phyloP scores from a whole-genome alignment of 2,113 vertebrate genomes.

The Cephalopterus ornatus region DNA sequence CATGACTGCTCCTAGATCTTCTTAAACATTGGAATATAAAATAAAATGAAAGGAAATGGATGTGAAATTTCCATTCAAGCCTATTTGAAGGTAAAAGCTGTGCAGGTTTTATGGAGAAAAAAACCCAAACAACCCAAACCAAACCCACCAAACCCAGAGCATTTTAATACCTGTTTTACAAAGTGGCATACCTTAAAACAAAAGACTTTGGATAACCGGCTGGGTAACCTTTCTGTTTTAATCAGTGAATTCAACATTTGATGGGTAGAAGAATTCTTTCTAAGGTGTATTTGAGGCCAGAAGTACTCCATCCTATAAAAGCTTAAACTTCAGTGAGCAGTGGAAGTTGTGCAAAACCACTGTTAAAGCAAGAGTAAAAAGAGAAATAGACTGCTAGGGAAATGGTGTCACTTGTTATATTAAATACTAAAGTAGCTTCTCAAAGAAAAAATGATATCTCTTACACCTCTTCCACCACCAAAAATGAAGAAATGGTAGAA shows the following conservation, averaged over 20 bases:
- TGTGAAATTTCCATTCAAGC: neutral
- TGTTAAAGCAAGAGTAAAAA: neutral
- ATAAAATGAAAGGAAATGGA: neutral
- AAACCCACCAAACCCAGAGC: neutral
- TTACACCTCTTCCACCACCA: neutral
- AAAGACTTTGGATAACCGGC: neutral
- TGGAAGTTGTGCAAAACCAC: neutral
- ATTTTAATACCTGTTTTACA: neutral
- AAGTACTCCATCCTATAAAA: neutral
- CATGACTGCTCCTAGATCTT: neutral
- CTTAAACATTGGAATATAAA: neutral
- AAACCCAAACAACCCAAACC: neutral
- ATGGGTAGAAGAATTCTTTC: neutral
- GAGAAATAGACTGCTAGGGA: neutral
- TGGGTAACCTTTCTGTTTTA: neutral
- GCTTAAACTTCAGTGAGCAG: neutral
- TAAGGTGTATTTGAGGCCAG: neutral
- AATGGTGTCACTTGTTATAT: neutral
- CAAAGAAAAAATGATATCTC: neutral
- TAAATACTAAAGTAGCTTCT: neutral
- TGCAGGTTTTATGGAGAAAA: neutral
- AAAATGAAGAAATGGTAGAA: neutral
- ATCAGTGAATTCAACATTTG: neutral
- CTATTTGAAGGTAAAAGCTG: neutral
- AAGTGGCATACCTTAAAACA: neutral